Conservation (phyloP, 2,113 vertebrate genomes). For the Pseudorectes ferrugineus region DNA sequence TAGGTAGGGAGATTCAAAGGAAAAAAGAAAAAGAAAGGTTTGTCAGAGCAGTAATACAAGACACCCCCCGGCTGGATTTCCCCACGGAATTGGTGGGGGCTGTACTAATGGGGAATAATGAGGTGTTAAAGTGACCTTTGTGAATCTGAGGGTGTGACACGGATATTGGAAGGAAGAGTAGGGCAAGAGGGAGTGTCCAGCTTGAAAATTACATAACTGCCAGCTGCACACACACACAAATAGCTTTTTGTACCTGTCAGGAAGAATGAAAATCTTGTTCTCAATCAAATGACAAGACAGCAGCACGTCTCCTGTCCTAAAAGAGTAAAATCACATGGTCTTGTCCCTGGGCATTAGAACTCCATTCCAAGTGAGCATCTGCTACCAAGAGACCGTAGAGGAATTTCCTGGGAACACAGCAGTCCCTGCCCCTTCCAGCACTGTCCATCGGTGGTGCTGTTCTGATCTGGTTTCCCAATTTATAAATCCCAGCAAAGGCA, state of each 20-base stretch:
- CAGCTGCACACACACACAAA: not conserved
- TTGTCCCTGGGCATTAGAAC: not conserved
- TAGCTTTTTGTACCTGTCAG: not conserved
- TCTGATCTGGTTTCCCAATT: not conserved
- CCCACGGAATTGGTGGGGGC: not conserved
- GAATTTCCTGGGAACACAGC: not conserved
- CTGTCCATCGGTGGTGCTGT: not conserved
- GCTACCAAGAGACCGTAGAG: not conserved
- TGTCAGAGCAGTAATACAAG: not conserved
- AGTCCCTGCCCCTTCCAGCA: not conserved
- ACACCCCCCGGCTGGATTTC: not conserved
- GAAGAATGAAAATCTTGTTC: not conserved
- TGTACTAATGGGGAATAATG: not conserved
- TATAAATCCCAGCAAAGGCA: not conserved
- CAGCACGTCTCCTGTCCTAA: not conserved
- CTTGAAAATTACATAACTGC: not conserved
- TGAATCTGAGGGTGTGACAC: not conserved
- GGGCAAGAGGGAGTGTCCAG: not conserved
- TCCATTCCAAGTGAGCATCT: not conserved
- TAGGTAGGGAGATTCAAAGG: not conserved
- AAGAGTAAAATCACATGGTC: not conserved
- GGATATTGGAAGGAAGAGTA: not conserved
- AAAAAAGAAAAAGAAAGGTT: not conserved
- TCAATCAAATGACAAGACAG: not conserved
- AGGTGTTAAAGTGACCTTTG: not conserved